These are phyloP conservation scores for Prostheceraeus crozeri DNA, from an alignment of 2,888 invertebrate species.

Conservation along the genomic window DNA sequence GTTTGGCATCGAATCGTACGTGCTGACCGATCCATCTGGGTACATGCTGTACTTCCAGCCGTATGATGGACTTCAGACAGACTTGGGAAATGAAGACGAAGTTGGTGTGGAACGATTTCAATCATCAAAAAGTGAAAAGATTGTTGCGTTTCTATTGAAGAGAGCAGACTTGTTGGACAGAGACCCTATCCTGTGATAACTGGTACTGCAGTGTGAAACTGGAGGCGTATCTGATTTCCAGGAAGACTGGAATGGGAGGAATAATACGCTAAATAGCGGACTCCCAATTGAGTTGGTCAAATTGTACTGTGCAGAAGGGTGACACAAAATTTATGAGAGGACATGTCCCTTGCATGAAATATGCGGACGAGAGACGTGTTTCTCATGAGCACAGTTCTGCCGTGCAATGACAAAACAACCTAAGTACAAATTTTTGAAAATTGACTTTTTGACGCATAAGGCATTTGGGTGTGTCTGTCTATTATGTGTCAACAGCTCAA, in stretches of 20 bases:
- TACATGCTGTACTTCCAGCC: constrained; percentile 16
- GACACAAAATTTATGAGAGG: neutral
- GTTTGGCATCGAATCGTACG: constrained; percentile 5
- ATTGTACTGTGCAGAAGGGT: neutral
- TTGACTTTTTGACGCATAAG: too few relatives aligned
- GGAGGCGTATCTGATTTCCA: neutral
- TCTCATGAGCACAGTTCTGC: too few relatives aligned
- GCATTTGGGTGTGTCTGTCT: too few relatives aligned
- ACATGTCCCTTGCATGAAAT: neutral
- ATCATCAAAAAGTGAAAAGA: too few relatives aligned
- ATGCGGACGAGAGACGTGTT: constrained; percentile 2
- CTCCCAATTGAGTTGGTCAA: neutral
- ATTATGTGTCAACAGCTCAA: too few relatives aligned
- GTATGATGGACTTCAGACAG: neutral
- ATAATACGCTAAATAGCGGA: neutral
- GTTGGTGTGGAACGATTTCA: too few relatives aligned
- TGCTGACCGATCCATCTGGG: neutral
- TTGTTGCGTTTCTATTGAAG: too few relatives aligned
- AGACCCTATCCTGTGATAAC: constrained; percentile 2
- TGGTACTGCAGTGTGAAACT: neutral
- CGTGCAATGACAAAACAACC: too few relatives aligned
- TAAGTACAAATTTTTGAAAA: too few relatives aligned
- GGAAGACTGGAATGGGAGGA: neutral
- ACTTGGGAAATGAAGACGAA: too few relatives aligned
- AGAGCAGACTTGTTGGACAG: too few relatives aligned